phyloP scores from a whole-genome alignment of 2,888 invertebrate species.

The Megalurothrips usitatus region DNA sequence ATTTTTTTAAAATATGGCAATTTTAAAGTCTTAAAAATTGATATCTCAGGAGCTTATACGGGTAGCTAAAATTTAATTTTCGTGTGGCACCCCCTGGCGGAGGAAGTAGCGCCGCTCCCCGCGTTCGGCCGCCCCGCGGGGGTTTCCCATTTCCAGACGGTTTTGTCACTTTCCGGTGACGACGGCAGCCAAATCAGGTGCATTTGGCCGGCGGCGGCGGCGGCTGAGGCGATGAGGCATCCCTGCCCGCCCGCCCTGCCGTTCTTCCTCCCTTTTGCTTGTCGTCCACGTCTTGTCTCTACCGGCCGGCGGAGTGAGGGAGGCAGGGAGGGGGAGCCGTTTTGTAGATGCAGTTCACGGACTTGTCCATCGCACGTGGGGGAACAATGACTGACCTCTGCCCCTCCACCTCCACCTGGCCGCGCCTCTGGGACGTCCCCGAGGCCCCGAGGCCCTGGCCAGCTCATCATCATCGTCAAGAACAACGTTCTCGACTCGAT shows the following conservation, averaged over 20 bases:
- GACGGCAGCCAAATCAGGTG: neutral
- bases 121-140: too few relatives aligned
- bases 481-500: neutral
- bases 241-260: neutral
- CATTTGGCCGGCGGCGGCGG: neutral
- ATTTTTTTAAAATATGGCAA: too few relatives aligned
- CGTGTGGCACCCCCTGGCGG: too few relatives aligned
- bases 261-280: neutral
- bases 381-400: constrained; percentile 23
- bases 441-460: neutral
- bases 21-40: too few relatives aligned
- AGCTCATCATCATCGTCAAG: neutral
- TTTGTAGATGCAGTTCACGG: constrained; percentile 9
- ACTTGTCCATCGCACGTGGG: constrained; percentile 23
- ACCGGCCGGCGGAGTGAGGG: neutral
- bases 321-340: neutral
- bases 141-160: too few relatives aligned
- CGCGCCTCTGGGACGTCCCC: neutral
- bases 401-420: neutral
- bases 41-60: too few relatives aligned
- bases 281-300: neutral
- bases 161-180: too few relatives aligned
- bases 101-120: too few relatives aligned
- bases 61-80: too few relatives aligned
- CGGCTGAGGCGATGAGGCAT: neutral